Percentiles rank a stretch among this genome's conserved stretches.
Conservation (phyloP, 2,113 vertebrate genomes). For the Camelus bactrianus region DNA sequence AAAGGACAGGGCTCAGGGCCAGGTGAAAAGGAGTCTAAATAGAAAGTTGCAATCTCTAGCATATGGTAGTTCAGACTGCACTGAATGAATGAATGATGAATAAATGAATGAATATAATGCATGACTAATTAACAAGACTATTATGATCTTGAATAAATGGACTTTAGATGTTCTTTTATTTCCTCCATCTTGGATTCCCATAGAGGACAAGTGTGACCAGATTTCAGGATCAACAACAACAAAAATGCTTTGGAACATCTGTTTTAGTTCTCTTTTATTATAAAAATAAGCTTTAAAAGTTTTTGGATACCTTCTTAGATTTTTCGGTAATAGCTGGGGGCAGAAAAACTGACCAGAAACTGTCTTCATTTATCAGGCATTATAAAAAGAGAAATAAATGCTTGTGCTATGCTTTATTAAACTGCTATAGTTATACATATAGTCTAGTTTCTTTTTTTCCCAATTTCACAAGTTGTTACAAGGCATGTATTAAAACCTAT, state of each 20-base stretch:
- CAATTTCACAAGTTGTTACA: constrained; percentile 43
- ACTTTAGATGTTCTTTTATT: background rate
- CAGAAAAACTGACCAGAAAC: background rate
- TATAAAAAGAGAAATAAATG: constrained; percentile 24
- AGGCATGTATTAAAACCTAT: background rate
- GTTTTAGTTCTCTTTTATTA: background rate
- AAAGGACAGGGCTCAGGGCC: background rate
- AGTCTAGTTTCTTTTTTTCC: constrained; percentile 7
- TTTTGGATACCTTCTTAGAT: background rate
- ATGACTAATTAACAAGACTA: background rate
- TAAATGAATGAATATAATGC: background rate
- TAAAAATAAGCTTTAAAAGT: constrained; percentile 8
- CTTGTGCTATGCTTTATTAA: constrained; percentile 36
- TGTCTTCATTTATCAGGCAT: background rate
- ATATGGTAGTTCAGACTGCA: background rate
- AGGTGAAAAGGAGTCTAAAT: background rate
- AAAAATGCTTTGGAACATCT: background rate
- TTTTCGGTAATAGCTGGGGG: background rate
- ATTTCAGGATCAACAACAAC: background rate
- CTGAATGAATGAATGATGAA: background rate
- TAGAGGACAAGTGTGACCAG: background rate
- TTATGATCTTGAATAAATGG: background rate
- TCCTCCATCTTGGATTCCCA: background rate
- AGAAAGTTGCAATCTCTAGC: background rate
- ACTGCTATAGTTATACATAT: background rate